These are phyloP conservation scores for Dreissena rostriformis DNA, from an alignment of 1,140 invertebrate genomes.

Conservation along the genomic window DNA sequence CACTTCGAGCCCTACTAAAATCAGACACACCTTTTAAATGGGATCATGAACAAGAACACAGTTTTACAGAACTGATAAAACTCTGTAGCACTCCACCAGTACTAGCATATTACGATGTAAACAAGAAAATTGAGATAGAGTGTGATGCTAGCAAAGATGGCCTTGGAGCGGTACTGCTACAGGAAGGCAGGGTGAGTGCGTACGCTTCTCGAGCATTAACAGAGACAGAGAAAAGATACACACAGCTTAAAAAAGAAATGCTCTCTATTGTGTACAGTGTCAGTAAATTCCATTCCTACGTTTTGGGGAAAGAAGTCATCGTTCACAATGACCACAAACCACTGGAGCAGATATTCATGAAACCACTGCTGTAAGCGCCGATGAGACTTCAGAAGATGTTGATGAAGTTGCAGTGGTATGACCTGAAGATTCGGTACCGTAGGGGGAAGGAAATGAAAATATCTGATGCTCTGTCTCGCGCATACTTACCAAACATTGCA, in stretches of 20 bases:
- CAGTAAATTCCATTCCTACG: slow-evolving; percentile 69
- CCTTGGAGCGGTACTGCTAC: slow-evolving; percentile 30
- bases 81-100: slow-evolving; percentile 45
- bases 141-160: slow-evolving; percentile 53
- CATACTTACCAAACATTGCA: slow-evolving; percentile 17
- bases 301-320: slow-evolving; percentile 28
- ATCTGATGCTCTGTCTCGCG: slow-evolving; percentile 67
- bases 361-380: slow-evolving; percentile 65
- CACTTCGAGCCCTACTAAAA: slow-evolving; percentile 55
- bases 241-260: slow-evolving; percentile 82
- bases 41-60: slow-evolving; percentile 10
- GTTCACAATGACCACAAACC: slow-evolving; percentile 77
- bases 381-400: slow-evolving; percentile 80
- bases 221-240: slow-evolving; percentile 79
- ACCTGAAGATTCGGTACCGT: slow-evolving; percentile 78
- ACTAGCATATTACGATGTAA: slow-evolving; percentile 37
- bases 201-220: slow-evolving; percentile 80
- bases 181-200: slow-evolving; percentile 76
- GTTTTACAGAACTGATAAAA: slow-evolving; percentile 47
- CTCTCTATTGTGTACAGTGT: slow-evolving; percentile 81
- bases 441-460: slow-evolving; percentile 78
- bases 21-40: slow-evolving; percentile 3
- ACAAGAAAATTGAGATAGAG: slow-evolving; percentile 24
- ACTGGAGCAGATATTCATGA: slow-evolving; percentile 78
- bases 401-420: slow-evolving; percentile 78